Base-by-base conservation (phyloP, 2,797 vertebrate species). In the Myotis vivesi region DNA sequence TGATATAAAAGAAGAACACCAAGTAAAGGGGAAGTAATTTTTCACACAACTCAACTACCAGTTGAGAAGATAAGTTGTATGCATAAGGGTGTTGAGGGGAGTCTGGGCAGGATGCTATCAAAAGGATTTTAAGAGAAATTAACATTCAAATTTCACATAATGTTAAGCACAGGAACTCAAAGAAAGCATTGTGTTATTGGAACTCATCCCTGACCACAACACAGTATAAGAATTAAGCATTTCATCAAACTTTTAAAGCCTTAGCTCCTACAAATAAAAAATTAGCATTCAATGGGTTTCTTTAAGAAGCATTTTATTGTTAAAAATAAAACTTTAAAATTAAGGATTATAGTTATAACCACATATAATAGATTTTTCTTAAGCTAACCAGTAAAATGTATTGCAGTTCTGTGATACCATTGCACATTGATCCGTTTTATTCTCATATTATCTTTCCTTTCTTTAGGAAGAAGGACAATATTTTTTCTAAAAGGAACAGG, bases 401-500 rank as follows among this genome's bases (percentile, higher is more conserved):
- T 57, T 93, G 51, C 1, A 30, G 16, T 19, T 36, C 25, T 77
- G 15, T 85, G 22, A 28, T 8, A 51, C 3, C 25, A 51, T 2
- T 53, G 83, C 79, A 71, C 13, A 94, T 94, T 86, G 30, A 62
- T 19, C 8, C 69, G 4, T 46, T 38, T 75, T 94, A 49, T 12
- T 73, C 64, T 92, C 83, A 89, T 20, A 73, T 91, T 25, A 57
- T 30, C 55, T 36, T 49, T 12, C 12, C 77, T 95, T 96, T n/a
- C 25, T 95, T 57, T 75, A 46, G 23, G n/a, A 94, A 68, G 12
- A 1, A 22, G 3, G 0, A 57, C 13, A 77, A 62, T 77, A 73
- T 90, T 93, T 96, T 87, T n/a, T 92, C 90, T 71, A 83, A 95
- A 87, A 89, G 10, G 13, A 94, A 85, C 1, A 89, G 22, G 44